phyloP scores from a whole-genome alignment of 2,113 vertebrate genomes.

The Syngnathus scovelli region DNA sequence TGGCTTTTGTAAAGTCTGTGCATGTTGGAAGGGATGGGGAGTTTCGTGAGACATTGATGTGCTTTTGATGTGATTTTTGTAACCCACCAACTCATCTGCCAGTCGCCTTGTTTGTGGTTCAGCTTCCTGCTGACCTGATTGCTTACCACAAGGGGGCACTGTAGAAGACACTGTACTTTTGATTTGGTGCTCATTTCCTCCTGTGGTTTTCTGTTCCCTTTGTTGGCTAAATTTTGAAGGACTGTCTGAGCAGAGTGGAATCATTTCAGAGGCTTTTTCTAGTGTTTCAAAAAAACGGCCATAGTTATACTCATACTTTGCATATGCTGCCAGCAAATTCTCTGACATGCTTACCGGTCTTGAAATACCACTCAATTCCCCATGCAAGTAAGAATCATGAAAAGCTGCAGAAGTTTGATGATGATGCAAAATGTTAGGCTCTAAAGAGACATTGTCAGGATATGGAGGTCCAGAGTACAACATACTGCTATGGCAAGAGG shows the following conservation, averaged over 20 bases:
- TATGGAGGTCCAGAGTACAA: constrained; percentile 18
- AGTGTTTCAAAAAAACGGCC: constrained; percentile 79
- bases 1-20: constrained; percentile 80
- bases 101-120: constrained; percentile 64
- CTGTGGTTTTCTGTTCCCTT: constrained; percentile 18
- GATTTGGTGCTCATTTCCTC: constrained; percentile 26
- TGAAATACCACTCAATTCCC: constrained; percentile 24
- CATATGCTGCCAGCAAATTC: constrained; percentile 72
- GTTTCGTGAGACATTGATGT: constrained; percentile 81
- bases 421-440: constrained; percentile 66
- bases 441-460: constrained; percentile 1
- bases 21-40: constrained; percentile 76
- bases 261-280: constrained; percentile 68
- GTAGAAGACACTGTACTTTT: constrained; percentile 37
- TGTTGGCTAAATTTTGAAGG: constrained; percentile 23
- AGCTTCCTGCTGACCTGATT: constrained; percentile 69
- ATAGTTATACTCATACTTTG: constrained; percentile 67
- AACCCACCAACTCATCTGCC: constrained; percentile 63
- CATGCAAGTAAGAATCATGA: constrained; percentile 49
- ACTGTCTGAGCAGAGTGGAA: constrained; percentile 56
- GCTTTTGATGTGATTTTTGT: constrained; percentile 84
- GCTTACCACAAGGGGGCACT: constrained; percentile 38
- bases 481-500: constrained; percentile 75
- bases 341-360: constrained; percentile 65
- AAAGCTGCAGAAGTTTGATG: constrained; percentile 48